Percentiles rank a stretch among this genome's conserved stretches.
phyloP scores from a whole-genome alignment of 2,888 invertebrate species.

The Tachina fera region DNA sequence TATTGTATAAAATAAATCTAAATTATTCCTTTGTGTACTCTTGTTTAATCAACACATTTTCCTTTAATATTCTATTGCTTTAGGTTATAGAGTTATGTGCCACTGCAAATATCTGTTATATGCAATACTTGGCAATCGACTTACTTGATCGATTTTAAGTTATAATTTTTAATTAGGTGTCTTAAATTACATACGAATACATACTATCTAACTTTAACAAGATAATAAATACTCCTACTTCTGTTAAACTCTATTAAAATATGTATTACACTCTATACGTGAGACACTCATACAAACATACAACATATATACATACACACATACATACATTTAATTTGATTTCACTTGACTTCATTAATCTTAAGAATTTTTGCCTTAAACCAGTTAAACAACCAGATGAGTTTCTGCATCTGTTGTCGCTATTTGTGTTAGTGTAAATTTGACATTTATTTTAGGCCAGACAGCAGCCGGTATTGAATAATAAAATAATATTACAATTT shows the following conservation, averaged over 20 bases:
- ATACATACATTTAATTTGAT: not conserved
- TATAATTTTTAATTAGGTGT: constrained; percentile 18
- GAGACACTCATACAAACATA: too few species aligned
- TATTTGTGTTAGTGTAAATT: constrained; percentile 46
- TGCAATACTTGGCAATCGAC: too few species aligned
- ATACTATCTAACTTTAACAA: constrained; percentile 29
- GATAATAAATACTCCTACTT: constrained; percentile 50
- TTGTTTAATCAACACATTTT: too few species aligned
- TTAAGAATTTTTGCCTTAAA: constrained; percentile 58
- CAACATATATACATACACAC: not conserved
- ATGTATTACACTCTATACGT: constrained; percentile 23
- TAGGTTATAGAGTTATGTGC: too few species aligned
- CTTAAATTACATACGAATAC: constrained; percentile 20
- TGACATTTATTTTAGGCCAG: constrained; percentile 66
- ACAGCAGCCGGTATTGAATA: constrained; percentile 48
- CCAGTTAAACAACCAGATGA: constrained; percentile 58
- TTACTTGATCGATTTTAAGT: constrained; percentile 11
- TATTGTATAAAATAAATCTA: too few species aligned
- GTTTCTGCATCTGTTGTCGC: not conserved
- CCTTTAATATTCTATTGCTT: too few species aligned
- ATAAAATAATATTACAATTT: constrained; percentile 30
- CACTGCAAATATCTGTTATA: too few species aligned
- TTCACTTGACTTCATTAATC: constrained; percentile 53
- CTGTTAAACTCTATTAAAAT: constrained; percentile 43
- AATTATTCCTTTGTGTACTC: too few species aligned